Evolutionary conservation across 2,888 invertebrate genomes (phyloP), one percentile per base, ranked within the genome.

Genomic region (Callyntrura guangdongensis): DNA sequence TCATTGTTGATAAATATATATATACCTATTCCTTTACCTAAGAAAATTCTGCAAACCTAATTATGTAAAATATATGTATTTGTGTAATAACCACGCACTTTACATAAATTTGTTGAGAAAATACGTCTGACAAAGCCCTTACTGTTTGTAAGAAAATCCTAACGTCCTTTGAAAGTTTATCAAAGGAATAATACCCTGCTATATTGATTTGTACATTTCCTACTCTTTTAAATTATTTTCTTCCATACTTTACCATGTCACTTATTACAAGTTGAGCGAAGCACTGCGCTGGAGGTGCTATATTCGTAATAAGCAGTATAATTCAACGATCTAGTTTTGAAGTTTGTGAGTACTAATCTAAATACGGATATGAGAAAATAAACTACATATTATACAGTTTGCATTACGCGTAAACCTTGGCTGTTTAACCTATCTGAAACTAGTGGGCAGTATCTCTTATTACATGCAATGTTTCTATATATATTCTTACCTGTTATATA

Each of bases 231-330:
- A 27, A 81, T 81, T 81, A 17, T 20, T 74, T 74, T 22, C 22
- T 49, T 53, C 47, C 53, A 53, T 5, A 61, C 20, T 20, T 61
- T 61, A 3, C 17, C 22, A 17, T 47, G 20, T 8, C 22, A 74
- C 22, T 74, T 74, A 47, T 20, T 22, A 72, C 69, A 74, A 72
- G 12, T 74, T 47, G 53, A 72, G 59, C 36, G 25, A 86, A 83
- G 89, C 89, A 89, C 89, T 89, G 89, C 74, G 61, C 81, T 83
- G 72, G 88, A 89, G 89, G 89, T 89, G 89, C 89, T 89, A 89
- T 53, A 67, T 72, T 20, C 49, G 53, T 53, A 36, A 61, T 36
- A 17, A 82, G 36, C 14, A 45, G 20, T 81, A 81, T 79, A 8
- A 79, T 67, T 27, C 12, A 72, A 45, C 11, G 49, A 22, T 74